Percentiles rank a stretch among this genome's conserved stretches.
Conservation (phyloP, 2,113 vertebrate genomes). For the Erythrocercus mccallii region DNA sequence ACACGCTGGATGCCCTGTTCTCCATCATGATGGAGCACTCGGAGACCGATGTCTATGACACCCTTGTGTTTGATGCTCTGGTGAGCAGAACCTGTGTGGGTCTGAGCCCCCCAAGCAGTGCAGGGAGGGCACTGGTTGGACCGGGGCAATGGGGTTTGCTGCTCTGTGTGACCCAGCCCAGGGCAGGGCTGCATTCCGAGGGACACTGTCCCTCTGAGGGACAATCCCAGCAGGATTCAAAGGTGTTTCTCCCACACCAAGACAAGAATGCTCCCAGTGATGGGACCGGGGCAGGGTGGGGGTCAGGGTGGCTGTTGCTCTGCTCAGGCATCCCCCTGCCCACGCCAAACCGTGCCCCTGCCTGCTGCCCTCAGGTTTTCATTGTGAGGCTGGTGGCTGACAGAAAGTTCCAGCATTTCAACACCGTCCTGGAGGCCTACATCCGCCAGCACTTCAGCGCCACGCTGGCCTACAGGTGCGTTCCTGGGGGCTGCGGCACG, state of each 20-base stretch:
- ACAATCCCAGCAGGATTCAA: not conserved
- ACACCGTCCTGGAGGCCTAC: conserved; percentile 60
- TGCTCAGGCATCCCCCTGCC: not conserved
- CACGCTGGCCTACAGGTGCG: conserved; percentile 57
- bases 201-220: not conserved
- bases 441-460: conserved; percentile 65
- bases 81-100: conserved; percentile 35
- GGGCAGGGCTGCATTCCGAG: not conserved
- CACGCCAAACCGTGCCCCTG: rapidly evolving
- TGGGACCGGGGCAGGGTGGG: rapidly evolving
- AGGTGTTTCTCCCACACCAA: not conserved
- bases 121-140: not conserved
- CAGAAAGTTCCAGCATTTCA: conserved; percentile 67
- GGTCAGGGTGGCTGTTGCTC: not conserved
- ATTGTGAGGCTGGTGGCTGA: conserved; percentile 56
- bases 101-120: not conserved
- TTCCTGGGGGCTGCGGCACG: rapidly evolving
- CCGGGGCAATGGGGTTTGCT: rapidly evolving
- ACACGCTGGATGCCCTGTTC: conserved; percentile 85
- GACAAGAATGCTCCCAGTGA: not conserved
- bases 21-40: conserved; percentile 89
- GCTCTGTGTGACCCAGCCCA: rapidly evolving
- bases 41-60: conserved; percentile 80
- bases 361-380: conserved; percentile 31
- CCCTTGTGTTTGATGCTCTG: conserved; percentile 81